These are phyloP conservation scores for Entomobrya proxima DNA, from an alignment of 2,888 invertebrate genomes.

Conservation along the genomic window DNA sequence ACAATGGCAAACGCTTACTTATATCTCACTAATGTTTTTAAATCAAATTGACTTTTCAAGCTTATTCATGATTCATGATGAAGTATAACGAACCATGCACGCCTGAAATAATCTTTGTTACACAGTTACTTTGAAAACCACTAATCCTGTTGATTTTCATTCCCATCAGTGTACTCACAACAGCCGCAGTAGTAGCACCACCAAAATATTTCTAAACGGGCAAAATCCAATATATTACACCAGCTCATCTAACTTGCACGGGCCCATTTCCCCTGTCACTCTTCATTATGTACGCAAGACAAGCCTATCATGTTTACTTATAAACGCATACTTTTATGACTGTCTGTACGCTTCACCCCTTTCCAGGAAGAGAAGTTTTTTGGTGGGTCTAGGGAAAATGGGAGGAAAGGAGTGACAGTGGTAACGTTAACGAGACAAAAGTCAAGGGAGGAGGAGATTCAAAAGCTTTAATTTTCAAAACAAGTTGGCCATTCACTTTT, in stretches of 20 bases:
- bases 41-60: background rate
- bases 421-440: slow-evolving; percentile 47
- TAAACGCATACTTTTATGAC: slow-evolving; percentile 22
- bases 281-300: slow-evolving; percentile 59
- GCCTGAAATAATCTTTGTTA: slow-evolving; percentile 37
- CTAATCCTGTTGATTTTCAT: slow-evolving; percentile 43
- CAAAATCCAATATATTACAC: slow-evolving; percentile 20
- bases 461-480: slow-evolving; percentile 50
- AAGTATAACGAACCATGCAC: background rate
- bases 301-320: slow-evolving; percentile 50
- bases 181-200: background rate
- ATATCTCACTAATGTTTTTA: background rate
- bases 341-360: slow-evolving; percentile 17
- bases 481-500: slow-evolving; percentile 34
- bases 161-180: slow-evolving; percentile 8
- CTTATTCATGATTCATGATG: background rate
- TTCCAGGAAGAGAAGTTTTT: slow-evolving; percentile 17
- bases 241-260: slow-evolving; percentile 46
- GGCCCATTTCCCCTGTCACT: slow-evolving; percentile 65
- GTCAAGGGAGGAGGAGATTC: slow-evolving; percentile 41
- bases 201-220: slow-evolving; percentile 12
- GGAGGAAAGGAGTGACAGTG: slow-evolving; percentile 41
- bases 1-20: too few species aligned
- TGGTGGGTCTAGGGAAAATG: slow-evolving; percentile 4
- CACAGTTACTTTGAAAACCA: slow-evolving; percentile 44